phyloP scores from a whole-genome alignment of 2,113 vertebrate species.

The Megaleporinus macrocephalus region DNA sequence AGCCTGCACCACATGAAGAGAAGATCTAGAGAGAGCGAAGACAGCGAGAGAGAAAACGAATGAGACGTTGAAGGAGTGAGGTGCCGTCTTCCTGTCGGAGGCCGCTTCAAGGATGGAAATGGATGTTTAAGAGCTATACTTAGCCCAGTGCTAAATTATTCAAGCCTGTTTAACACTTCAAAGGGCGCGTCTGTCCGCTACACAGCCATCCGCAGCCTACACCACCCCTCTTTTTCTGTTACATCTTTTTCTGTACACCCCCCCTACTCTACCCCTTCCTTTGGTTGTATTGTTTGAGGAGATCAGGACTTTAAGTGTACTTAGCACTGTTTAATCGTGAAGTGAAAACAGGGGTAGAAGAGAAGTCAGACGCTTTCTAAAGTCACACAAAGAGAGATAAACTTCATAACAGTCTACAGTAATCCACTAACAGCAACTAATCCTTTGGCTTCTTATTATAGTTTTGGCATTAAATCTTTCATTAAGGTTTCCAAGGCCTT shows the following conservation, averaged over 20 bases:
- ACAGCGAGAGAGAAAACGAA: conserved; percentile 30
- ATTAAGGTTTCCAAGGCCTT: not conserved
- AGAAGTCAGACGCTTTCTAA: not conserved
- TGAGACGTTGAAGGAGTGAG: conserved; percentile 44
- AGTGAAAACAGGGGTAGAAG: conserved; percentile 15
- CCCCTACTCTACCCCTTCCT: not conserved
- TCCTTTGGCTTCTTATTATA: not conserved
- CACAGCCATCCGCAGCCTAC: conserved; percentile 9
- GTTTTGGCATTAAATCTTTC: not conserved
- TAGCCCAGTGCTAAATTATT: conserved; percentile 67
- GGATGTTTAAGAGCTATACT: conserved; percentile 65
- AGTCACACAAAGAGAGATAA: not conserved
- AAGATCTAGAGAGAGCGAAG: not conserved
- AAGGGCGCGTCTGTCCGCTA: conserved; percentile 52
- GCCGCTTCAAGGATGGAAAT: conserved; percentile 56
- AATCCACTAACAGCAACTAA: not conserved
- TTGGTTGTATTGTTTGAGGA: conserved; percentile 14
- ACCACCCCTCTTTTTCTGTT: not conserved
- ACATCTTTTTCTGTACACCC: conserved; percentile 12
- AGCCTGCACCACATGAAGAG: not conserved
- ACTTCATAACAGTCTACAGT: too few species aligned
- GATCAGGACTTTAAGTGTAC: not conserved
- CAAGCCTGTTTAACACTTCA: conserved; percentile 73
- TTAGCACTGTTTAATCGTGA: not conserved
- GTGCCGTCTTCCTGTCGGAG: conserved; percentile 15